phyloP scores from a whole-genome alignment of 2,113 vertebrate species.

The Coracopsis vasa region DNA sequence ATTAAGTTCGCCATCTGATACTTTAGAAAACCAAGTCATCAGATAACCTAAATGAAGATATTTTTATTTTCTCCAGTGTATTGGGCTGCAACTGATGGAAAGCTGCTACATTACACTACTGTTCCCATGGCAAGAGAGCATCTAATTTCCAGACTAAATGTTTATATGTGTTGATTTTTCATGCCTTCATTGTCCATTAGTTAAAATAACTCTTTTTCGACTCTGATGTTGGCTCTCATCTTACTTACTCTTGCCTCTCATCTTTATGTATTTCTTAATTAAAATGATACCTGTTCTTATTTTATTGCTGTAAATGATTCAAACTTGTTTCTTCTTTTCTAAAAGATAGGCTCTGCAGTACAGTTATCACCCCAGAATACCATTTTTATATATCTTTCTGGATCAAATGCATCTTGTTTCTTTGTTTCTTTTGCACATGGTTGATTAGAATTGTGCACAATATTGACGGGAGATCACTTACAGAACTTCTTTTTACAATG shows the following conservation, averaged over 20 bases:
- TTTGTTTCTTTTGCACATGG: not conserved
- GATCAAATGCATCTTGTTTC: not conserved
- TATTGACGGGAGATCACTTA: not conserved
- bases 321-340: not conserved
- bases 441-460: not conserved
- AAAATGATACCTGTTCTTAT: not conserved
- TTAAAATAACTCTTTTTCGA: not conserved
- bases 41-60: not conserved
- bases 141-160: not conserved
- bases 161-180: slow-evolving; percentile 29
- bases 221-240: not conserved
- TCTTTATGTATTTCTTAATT: not conserved
- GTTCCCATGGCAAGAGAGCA: slow-evolving; percentile 20
- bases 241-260: not conserved
- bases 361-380: not conserved
- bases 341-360: not conserved
- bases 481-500: not conserved
- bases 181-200: not conserved
- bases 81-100: not conserved
- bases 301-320: not conserved
- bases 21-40: not conserved
- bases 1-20: not conserved
- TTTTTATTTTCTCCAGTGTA: slow-evolving; percentile 24
- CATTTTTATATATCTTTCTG: not conserved
- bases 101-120: not conserved